A percentile compares a stretch with the other conserved stretches of the same genome.
phyloP scores from a whole-genome alignment of 2,113 vertebrate genomes.

The Rhineura floridana region DNA sequence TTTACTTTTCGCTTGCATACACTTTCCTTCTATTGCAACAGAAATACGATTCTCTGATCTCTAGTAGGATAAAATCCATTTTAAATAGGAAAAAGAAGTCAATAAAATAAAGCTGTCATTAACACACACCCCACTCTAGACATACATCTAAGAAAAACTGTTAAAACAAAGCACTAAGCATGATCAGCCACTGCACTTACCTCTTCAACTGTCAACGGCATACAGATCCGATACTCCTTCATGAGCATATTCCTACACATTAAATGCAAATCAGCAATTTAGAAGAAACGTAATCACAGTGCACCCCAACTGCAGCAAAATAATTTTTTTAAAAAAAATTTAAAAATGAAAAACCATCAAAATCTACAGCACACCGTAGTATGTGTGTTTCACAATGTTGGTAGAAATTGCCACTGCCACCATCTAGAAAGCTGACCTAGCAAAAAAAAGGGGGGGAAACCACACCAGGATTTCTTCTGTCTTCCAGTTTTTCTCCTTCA shows the following conservation, averaged over 20 bases:
- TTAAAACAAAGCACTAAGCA: not conserved
- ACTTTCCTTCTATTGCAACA: slow-evolving; percentile 46
- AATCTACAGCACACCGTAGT: slow-evolving; percentile 2
- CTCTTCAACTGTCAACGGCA: slow-evolving; percentile 97
- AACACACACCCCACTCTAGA: slow-evolving; percentile 28
- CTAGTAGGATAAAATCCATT: not conserved
- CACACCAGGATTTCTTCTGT: slow-evolving; percentile 32
- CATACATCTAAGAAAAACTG: not conserved
- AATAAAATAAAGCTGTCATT: slow-evolving; percentile 25
- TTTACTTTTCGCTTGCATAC: slow-evolving; percentile 40
- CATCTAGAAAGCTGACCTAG: slow-evolving; percentile 59
- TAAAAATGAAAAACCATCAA: slow-evolving; percentile 5
- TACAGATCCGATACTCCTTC: slow-evolving; percentile 98
- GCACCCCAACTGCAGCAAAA: slow-evolving; percentile 40
- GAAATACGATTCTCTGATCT: slow-evolving; percentile 39
- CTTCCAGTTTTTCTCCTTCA: slow-evolving; percentile 57
- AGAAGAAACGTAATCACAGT: slow-evolving; percentile 60
- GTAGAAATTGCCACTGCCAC: slow-evolving; percentile 41
- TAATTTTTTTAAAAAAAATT: slow-evolving; percentile 1
- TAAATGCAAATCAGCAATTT: slow-evolving; percentile 51
- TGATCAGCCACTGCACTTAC: slow-evolving; percentile 74
- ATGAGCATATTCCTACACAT: slow-evolving; percentile 87
- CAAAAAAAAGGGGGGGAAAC: slow-evolving; percentile 30
- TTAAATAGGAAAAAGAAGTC: slow-evolving; percentile 11
- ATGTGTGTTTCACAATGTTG: slow-evolving; percentile 31